Evolutionary conservation across 2,113 vertebrate species (phyloP).

Genomic region (Stomatorhinus ivindoensis): DNA sequence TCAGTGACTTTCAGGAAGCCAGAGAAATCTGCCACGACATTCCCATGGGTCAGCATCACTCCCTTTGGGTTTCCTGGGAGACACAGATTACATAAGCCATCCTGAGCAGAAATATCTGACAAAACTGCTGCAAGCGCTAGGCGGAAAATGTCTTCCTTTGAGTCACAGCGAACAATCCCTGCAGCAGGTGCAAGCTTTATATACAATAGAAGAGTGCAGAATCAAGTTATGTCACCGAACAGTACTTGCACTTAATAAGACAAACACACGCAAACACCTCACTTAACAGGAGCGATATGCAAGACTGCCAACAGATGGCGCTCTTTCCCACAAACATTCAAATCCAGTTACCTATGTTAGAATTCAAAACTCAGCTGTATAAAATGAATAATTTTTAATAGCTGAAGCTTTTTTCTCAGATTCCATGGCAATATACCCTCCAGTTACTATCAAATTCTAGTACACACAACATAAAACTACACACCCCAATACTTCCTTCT

Average conservation of each 20-base stretch:
- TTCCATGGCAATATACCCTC: background rate
- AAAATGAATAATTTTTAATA: background rate
- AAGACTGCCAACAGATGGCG: background rate
- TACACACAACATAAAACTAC: background rate
- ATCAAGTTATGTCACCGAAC: background rate
- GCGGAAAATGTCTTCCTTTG: background rate
- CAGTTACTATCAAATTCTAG: background rate
- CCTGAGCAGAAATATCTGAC: background rate
- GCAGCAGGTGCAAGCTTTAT: background rate
- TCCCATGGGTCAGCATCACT: slow-evolving; percentile 94
- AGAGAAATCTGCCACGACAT: slow-evolving; percentile 93
- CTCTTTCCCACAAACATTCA: background rate
- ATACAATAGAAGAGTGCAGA: background rate
- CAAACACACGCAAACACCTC: background rate
- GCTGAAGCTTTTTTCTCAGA: background rate
- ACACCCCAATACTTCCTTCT: background rate
- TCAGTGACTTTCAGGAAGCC: slow-evolving; percentile 98
- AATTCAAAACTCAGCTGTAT: background rate
- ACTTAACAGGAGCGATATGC: background rate
- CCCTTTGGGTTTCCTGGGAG: slow-evolving; percentile 89
- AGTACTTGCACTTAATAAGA: background rate
- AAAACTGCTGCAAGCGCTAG: background rate
- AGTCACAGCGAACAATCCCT: background rate
- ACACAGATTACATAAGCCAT: background rate
- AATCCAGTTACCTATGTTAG: background rate